phyloP scores from a whole-genome alignment of 35 echinoderm and acorn worm species.

The Ophioderma brevispina region DNA sequence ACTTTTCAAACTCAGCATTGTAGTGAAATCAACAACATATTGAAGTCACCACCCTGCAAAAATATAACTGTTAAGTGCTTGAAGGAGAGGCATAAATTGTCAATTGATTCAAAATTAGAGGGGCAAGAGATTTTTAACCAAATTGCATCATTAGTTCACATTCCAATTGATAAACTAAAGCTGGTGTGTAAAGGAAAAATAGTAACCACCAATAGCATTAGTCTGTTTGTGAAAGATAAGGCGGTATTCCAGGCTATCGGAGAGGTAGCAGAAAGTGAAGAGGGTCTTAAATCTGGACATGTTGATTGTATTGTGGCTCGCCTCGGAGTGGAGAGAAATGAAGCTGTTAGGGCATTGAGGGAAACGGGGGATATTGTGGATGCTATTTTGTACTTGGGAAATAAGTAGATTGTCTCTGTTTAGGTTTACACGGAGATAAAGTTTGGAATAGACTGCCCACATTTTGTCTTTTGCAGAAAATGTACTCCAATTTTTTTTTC shows the following conservation, averaged over 20 bases:
- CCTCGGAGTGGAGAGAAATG: conserved; percentile 71
- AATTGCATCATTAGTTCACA: conserved; percentile 44
- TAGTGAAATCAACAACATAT: not conserved
- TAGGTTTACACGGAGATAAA: no score
- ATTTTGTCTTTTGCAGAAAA: no score
- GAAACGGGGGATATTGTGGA: conserved; percentile 70
- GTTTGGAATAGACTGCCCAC: no score
- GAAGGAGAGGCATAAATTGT: conserved; percentile 57
- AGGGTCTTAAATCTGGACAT: conserved; percentile 41
- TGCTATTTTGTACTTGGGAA: conserved; percentile 84
- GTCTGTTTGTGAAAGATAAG: conserved; percentile 34
- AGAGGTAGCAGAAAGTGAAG: conserved; percentile 67
- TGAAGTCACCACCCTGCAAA: not conserved
- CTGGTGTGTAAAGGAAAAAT: conserved; percentile 82
- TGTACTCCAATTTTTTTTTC: no score
- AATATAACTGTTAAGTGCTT: conserved; percentile 60
- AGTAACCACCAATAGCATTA: conserved; percentile 42
- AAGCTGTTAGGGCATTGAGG: conserved; percentile 68
- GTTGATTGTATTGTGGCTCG: conserved; percentile 49
- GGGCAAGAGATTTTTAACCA: conserved; percentile 19
- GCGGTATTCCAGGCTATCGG: conserved; percentile 96
- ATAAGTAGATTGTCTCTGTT: no score
- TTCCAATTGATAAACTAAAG: conserved; percentile 59
- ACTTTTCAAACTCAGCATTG: no score
- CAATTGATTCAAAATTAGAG: not conserved